Evolutionary conservation across 2,113 vertebrate species (phyloP).

Genomic region (Poeciliopsis turrubarensis): DNA sequence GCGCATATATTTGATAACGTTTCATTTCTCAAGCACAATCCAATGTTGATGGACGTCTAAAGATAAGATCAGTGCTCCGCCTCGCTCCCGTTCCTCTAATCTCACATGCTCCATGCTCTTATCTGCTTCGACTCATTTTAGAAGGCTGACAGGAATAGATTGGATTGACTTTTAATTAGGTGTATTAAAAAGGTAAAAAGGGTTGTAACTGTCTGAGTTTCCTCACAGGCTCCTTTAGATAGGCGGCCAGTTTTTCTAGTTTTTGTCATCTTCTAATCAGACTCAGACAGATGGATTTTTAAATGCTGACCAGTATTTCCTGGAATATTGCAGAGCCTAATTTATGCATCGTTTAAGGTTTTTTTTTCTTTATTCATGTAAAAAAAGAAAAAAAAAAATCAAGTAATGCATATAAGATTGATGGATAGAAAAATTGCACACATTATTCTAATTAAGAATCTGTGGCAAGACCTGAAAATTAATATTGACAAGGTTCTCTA

Average conservation of each 20-base stretch:
- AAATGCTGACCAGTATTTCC: not conserved
- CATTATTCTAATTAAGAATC: too few relatives aligned
- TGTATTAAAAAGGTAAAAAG: conserved; percentile 53
- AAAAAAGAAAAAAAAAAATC: too few relatives aligned
- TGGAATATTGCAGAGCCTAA: not conserved
- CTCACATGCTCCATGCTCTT: conserved; percentile 44
- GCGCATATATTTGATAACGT: conserved; percentile 21
- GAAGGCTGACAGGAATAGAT: conserved; percentile 56
- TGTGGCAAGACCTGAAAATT: too few relatives aligned
- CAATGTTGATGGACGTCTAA: conserved; percentile 36
- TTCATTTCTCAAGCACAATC: conserved; percentile 43
- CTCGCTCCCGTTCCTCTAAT: conserved; percentile 26
- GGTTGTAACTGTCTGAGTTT: not conserved
- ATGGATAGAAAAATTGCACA: too few relatives aligned
- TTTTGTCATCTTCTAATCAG: conserved; percentile 7
- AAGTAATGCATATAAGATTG: not conserved
- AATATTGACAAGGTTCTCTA: too few relatives aligned
- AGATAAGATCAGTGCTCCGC: conserved; percentile 52
- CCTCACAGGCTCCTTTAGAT: not conserved
- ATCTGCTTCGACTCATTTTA: conserved; percentile 47
- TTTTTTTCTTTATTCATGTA: not conserved
- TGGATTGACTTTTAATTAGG: conserved; percentile 71
- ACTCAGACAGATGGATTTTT: not conserved
- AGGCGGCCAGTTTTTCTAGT: not conserved
- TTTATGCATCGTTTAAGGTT: not conserved